Evolutionary conservation across 2,888 invertebrate genomes (phyloP).

Genomic region (Dorcus parallelipipedus): DNA sequence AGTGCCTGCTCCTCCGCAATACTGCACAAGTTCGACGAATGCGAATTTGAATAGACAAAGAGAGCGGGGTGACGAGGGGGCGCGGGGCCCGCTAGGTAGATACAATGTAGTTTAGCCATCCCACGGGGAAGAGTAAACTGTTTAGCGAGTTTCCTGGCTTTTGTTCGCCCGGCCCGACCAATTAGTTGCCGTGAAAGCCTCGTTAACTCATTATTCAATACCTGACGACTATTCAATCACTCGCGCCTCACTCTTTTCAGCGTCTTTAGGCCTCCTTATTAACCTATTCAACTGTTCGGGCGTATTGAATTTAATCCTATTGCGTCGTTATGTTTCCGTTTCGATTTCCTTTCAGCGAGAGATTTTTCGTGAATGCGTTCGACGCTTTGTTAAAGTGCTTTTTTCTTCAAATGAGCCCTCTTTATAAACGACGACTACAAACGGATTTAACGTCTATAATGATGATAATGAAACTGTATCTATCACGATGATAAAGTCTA

Average conservation of each 20-base stretch:
- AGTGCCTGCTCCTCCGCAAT: neutral
- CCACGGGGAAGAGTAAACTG: conserved; percentile 29
- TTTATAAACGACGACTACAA: too few relatives aligned
- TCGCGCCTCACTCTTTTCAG: conserved; percentile 36
- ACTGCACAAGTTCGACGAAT: conserved; percentile 14
- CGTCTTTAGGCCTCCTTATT: conserved; percentile 24
- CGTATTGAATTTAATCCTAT: neutral
- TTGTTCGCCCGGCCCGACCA: conserved; percentile 38
- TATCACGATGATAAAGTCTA: too few relatives aligned
- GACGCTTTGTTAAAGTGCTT: too few relatives aligned
- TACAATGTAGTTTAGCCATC: conserved; percentile 17
- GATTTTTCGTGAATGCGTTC: too few relatives aligned
- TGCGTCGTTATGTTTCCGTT: neutral
- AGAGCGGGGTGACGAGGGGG: neutral
- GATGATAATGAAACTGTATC: too few relatives aligned
- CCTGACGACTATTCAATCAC: conserved; percentile 38
- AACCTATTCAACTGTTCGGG: conserved; percentile 8
- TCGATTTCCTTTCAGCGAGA: neutral
- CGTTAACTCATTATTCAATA: conserved; percentile 39
- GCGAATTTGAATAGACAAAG: conserved; percentile 18
- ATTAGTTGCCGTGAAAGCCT: conserved; percentile 40
- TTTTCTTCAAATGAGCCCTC: too few relatives aligned
- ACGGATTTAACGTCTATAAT: too few relatives aligned
- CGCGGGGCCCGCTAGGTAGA: conserved; percentile 8
- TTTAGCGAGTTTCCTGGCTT: conserved; percentile 38